Evolutionary conservation across 2,113 vertebrate genomes (phyloP).

Genomic region (Calypte anna): DNA sequence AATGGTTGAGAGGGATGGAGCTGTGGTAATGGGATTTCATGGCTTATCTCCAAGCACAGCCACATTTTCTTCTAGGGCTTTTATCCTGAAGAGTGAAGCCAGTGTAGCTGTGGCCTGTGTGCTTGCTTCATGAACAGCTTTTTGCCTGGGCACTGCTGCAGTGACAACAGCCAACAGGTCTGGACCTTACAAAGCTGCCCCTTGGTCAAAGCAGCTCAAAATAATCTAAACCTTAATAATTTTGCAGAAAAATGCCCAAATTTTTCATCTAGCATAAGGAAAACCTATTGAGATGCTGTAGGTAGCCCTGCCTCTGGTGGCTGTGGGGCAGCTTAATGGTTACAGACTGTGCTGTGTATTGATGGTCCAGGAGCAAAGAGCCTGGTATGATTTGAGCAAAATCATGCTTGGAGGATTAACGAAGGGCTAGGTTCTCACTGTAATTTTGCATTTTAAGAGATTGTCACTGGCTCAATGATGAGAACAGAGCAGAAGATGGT

Average conservation of each 20-base stretch:
- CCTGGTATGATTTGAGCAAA: background rate
- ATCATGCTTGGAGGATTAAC: background rate
- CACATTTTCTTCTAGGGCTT: background rate
- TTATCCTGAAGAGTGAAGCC: background rate
- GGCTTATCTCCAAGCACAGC: background rate
- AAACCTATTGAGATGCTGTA: background rate
- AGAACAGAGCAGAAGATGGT: background rate
- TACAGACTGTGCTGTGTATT: background rate
- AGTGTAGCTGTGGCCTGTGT: rapidly evolving
- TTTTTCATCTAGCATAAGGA: background rate
- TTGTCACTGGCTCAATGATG: background rate
- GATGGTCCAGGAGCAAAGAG: background rate
- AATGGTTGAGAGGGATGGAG: background rate
- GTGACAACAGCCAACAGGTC: background rate
- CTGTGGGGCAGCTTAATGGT: background rate
- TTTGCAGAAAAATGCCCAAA: background rate
- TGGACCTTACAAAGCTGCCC: background rate
- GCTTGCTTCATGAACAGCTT: background rate
- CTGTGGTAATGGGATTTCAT: background rate
- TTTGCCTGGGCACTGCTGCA: background rate
- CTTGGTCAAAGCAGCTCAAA: background rate
- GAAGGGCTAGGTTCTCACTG: background rate
- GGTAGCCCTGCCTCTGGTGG: background rate
- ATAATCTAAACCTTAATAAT: background rate
- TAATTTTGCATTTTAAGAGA: background rate